Base-by-base conservation (phyloP, 2,888 invertebrate genomes). In the Stenotaenia linearis region DNA sequence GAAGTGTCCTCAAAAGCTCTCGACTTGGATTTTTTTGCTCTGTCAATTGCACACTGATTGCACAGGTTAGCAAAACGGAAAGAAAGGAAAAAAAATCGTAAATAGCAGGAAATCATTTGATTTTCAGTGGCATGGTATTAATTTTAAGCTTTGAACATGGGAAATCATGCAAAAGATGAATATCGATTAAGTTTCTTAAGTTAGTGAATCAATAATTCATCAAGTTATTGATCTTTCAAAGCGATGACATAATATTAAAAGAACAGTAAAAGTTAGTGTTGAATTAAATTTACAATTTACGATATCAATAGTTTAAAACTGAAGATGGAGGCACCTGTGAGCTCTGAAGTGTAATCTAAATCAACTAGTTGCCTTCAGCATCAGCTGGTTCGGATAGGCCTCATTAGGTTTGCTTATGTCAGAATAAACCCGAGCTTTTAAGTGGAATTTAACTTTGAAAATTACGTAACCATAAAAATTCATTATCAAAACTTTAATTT, bases 381-480 rank as follows among this genome's bases (percentile, higher is more conserved):
- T 69, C 69, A 69, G 69, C 69, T 69, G 69, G 12, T 69, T 69
- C 23, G 25, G 69, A 69, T 69, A 69, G 69, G 69, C 69, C 28
- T 69, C 69, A 69, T 69, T 69, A 69, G 69, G 28, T 69, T 25
- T 10, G 69, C 15, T 69, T 69, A 69, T 6, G 28, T 28, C 12
- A 69, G 28, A 69, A 69, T 69, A n/a, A 25, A 25, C 69, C 10
- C 18, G 18, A 50, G 50, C 50, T 18, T 18, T n/a, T 50, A n/a
- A n/a, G n/a, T 7, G 18, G 18, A 50, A n/a, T 50, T n/a, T 18
- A 21, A 50, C 50, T 50, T 50, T 21, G 10, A 12, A 40, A 15
- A 40, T 15, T n/a, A n/a, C n/a, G n/a, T n/a, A n/a, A n/a, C n/a
- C n/a, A n/a, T n/a, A n/a, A n/a, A n/a, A n/a, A n/a, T n/a, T n/a